These are phyloP conservation scores for Strongylocentrotus purpuratus DNA, from an alignment of 35 echinoderm and acorn worm species.

Conservation along the genomic window DNA sequence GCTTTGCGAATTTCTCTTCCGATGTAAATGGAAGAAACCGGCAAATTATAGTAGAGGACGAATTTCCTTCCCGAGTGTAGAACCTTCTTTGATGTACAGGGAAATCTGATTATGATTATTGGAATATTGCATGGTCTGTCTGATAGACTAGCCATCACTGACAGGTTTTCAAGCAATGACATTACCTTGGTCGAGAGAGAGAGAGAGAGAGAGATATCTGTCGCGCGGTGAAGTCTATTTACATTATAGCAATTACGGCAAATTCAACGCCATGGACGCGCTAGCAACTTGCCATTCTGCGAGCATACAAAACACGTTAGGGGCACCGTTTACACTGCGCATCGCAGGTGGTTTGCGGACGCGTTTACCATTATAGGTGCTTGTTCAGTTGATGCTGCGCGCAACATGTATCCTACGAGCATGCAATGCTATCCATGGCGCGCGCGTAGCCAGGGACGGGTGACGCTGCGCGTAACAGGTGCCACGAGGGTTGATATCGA, in stretches of 20 bases:
- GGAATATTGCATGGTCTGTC: neutral
- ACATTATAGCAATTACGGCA: neutral
- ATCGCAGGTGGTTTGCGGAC: neutral
- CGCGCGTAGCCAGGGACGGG: neutral
- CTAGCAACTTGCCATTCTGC: neutral
- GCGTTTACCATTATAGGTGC: neutral
- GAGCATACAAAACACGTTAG: neutral
- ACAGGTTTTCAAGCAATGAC: neutral
- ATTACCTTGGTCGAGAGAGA: neutral
- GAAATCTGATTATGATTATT: neutral
- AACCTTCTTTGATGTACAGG: neutral
- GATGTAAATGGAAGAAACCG: neutral
- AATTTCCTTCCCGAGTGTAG: neutral
- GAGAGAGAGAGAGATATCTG: neutral
- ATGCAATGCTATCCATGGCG: neutral
- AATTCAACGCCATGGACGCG: neutral
- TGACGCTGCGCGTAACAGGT: neutral
- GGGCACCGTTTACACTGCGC: neutral
- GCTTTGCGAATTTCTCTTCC: neutral
- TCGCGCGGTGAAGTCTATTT: slow-evolving; percentile 1
- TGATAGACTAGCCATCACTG: neutral
- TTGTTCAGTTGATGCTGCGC: neutral
- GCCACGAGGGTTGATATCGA: neutral
- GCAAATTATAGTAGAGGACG: neutral
- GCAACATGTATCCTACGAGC: neutral